Evolutionary conservation across 2,888 invertebrate species (phyloP).

Genomic region (Stenodema calcarata): DNA sequence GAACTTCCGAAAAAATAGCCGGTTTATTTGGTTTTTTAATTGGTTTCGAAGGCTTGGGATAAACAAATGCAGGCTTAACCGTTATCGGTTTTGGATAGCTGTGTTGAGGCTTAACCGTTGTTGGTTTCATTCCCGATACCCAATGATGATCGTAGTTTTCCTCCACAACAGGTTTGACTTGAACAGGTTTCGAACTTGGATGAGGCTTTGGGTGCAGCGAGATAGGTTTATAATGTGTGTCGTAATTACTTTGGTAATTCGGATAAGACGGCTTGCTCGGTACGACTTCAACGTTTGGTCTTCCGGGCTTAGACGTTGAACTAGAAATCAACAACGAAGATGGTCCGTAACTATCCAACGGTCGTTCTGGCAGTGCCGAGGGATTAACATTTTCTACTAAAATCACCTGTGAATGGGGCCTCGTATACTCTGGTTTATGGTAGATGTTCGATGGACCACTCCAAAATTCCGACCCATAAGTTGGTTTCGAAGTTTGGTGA

Average conservation of each 20-base stretch:
- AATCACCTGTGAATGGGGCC: background rate
- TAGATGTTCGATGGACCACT: background rate
- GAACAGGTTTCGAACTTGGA: background rate
- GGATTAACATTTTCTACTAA: slow-evolving; percentile 21
- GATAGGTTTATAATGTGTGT: background rate
- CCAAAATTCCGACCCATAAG: background rate
- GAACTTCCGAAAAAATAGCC: background rate
- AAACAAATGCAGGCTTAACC: background rate
- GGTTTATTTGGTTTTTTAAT: background rate
- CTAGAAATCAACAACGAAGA: background rate
- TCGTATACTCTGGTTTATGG: background rate
- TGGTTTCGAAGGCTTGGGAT: slow-evolving; percentile 10
- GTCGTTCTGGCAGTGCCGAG: background rate
- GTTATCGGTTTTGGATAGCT: slow-evolving; percentile 58
- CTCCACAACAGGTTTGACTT: background rate
- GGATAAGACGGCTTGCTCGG: background rate
- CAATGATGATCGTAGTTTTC: background rate
- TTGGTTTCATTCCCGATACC: slow-evolving; percentile 60
- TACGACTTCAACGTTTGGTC: background rate
- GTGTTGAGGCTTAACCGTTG: slow-evolving; percentile 66
- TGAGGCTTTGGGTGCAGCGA: background rate
- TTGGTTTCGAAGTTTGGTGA: background rate
- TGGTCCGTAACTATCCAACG: background rate
- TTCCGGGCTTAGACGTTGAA: slow-evolving; percentile 12
- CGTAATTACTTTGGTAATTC: background rate